Evolutionary conservation across 2,113 vertebrate species (phyloP).

Genomic region (Vulpes lagopus): DNA sequence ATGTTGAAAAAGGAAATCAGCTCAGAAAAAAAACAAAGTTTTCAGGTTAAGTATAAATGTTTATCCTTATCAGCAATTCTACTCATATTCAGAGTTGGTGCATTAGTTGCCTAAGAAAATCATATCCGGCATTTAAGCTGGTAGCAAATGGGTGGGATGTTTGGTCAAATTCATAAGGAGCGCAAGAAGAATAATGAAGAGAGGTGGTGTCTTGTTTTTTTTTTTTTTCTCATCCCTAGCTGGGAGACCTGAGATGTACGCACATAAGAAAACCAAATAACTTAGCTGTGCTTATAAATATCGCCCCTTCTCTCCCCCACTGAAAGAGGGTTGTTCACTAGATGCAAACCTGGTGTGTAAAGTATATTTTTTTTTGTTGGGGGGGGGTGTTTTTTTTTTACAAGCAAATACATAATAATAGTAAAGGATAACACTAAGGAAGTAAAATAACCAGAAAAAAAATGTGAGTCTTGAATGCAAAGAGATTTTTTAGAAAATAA

Average conservation of each 20-base stretch:
- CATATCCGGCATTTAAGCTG: not conserved
- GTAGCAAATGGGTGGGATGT: not conserved
- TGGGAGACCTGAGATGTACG: not conserved
- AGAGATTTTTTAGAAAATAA: conserved; percentile 58
- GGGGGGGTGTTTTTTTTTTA: conserved; percentile 76
- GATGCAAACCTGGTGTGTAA: conserved; percentile 47
- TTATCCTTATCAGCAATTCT: not conserved
- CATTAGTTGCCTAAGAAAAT: not conserved
- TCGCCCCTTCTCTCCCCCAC: not conserved
- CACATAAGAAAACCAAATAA: not conserved
- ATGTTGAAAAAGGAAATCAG: not conserved
- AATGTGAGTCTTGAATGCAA: not conserved
- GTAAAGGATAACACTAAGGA: conserved; percentile 34
- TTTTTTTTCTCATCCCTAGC: not conserved
- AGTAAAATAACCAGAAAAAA: conserved; percentile 39
- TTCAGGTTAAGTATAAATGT: not conserved
- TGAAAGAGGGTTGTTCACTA: conserved; percentile 22
- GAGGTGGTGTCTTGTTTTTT: not conserved
- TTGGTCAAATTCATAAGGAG: not conserved
- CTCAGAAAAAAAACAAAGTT: not conserved
- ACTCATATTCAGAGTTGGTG: not conserved
- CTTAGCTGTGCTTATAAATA: conserved; percentile 42
- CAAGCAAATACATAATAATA: conserved; percentile 59
- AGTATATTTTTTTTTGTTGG: too few species aligned
- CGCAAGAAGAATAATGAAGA: conserved; percentile 48